These are phyloP conservation scores for Heteronetta atricapilla DNA, from an alignment of 2,113 vertebrate genomes.

Conservation along the genomic window DNA sequence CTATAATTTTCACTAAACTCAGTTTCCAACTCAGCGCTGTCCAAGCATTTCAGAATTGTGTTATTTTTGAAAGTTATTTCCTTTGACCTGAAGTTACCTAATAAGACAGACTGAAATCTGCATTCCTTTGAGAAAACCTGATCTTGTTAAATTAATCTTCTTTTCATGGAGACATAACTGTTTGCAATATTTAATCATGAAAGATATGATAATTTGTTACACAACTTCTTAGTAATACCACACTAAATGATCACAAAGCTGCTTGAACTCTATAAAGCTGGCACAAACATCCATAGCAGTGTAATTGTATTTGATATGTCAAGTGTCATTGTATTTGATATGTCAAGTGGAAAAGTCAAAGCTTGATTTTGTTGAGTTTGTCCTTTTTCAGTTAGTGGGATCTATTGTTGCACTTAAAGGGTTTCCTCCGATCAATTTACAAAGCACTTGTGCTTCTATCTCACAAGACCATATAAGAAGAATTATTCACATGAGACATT, in stretches of 20 bases:
- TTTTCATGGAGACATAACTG: neutral
- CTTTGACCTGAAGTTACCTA: constrained; percentile 82
- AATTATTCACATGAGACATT: neutral
- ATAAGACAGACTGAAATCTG: constrained; percentile 46
- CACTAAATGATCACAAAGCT: neutral
- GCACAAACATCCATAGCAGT: neutral
- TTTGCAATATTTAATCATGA: neutral
- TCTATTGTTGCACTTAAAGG: neutral
- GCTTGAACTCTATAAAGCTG: neutral
- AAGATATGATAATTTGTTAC: neutral
- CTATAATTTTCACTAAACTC: constrained; percentile 84
- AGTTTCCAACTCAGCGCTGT: constrained; percentile 73
- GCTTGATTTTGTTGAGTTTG: constrained; percentile 1
- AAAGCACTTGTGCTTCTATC: neutral
- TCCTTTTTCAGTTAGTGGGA: neutral
- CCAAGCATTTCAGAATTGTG: constrained; percentile 77
- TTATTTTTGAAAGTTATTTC: constrained; percentile 79
- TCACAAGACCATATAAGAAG: neutral
- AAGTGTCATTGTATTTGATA: constrained; percentile 36
- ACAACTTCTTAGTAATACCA: neutral
- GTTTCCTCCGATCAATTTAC: neutral
- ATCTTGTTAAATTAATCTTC: constrained; percentile 38
- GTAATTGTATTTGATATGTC: constrained; percentile 25
- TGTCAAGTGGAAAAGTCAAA: constrained; percentile 25
- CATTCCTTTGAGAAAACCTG: constrained; percentile 40